Evolutionary conservation across 2,888 invertebrate genomes (phyloP).

Genomic region (Pyrrhia umbra): DNA sequence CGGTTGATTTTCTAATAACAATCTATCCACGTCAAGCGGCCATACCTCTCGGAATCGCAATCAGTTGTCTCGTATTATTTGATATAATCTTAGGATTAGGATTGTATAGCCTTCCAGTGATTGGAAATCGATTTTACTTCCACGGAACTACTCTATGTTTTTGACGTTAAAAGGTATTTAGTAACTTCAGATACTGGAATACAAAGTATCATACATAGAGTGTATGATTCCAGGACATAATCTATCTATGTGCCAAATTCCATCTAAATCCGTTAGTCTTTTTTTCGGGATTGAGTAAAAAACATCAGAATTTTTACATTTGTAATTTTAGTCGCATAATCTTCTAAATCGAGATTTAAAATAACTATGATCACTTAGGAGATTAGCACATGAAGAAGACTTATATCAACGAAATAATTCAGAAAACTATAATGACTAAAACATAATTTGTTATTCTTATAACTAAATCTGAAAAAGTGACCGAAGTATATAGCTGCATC

Average conservation of each 20-base stretch:
- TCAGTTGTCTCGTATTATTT: slow-evolving; percentile 47
- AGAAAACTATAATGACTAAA: too few species aligned
- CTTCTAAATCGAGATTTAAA: too few species aligned
- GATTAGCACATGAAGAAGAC: too few species aligned
- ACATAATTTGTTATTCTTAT: background rate
- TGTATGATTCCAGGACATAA: background rate
- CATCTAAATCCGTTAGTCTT: background rate
- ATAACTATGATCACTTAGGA: too few species aligned
- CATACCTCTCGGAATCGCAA: slow-evolving; percentile 9
- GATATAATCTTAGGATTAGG: slow-evolving; percentile 40
- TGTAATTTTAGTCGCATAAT: too few species aligned
- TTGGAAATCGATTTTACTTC: slow-evolving; percentile 47
- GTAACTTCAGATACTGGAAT: background rate
- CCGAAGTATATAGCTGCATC: slow-evolving; percentile 1
- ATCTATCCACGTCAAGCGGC: slow-evolving; percentile 25
- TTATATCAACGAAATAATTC: too few species aligned
- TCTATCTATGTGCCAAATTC: background rate
- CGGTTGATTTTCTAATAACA: slow-evolving; percentile 14
- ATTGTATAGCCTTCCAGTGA: slow-evolving; percentile 28
- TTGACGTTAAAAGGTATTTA: background rate
- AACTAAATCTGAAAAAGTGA: background rate
- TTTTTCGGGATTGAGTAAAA: too few species aligned
- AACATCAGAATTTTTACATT: too few species aligned
- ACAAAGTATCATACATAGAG: background rate
- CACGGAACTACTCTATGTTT: slow-evolving; percentile 3